Base-by-base conservation (phyloP, 2,113 vertebrate genomes). In the Oceanodroma tethys region DNA sequence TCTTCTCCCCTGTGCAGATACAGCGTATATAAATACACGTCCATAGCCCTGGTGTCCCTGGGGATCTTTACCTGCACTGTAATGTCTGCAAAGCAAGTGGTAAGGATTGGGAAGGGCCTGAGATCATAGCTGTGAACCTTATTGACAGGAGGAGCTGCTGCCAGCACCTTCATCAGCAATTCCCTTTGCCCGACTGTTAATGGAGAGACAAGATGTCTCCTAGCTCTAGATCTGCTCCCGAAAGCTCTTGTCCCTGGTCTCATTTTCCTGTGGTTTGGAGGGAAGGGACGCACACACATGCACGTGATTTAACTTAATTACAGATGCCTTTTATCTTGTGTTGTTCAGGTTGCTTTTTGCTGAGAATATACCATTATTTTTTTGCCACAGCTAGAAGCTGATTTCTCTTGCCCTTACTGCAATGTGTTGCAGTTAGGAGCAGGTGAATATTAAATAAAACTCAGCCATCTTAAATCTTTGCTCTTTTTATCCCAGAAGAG, bases 31-130 rank as follows among this genome's bases (percentile, higher is more conserved):
- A 99, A 99, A 87, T 99, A 99, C 79, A 60, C 98, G 27, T 99
- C 99, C 90, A 99, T 99, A 45, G 98, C 97, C 67, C 97, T 99
- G 91, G 98, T 99, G 83, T 99, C 99, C n/a, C 48, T 98, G 67
- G 99, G 99, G 45, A 99, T 99, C 98, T 99, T 99, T 93, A 99
- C 99, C 95, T 99, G 99, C 98, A 99, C 99, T 34, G 98, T 99
- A 83, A 99, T 99, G 99, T 99, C 99, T 78, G 99, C 99, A 23
- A 99, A 98, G 90, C 99, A 99, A 98, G 98, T 99, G 99, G 99
- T 99, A 98, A 99, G 99, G 79, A 18, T 32, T 47, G 74, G 58
- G 23, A n/a, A 47, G 50, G 47, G 50, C 30, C 68, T 47, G 40
- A 29, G 56, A 36, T 16, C 18, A 1, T 6, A 52, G 25, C 81